A percentile compares a stretch with the other conserved stretches of the same genome.
Conservation (phyloP, 2,888 invertebrate species). For the Thysanoteuthis rhombus region DNA sequence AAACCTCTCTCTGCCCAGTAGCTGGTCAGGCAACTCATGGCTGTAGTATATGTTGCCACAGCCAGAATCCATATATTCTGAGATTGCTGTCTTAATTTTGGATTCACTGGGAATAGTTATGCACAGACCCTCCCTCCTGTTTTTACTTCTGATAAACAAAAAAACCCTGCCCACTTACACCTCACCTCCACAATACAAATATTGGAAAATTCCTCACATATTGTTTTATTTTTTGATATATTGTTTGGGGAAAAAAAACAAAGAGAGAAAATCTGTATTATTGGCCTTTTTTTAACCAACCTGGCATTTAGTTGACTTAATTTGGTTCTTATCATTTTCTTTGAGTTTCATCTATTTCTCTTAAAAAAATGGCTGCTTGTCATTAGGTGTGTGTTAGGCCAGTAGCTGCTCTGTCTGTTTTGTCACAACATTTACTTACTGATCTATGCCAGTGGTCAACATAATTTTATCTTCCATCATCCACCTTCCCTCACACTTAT, state of each 20-base stretch:
- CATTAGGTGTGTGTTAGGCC: background rate
- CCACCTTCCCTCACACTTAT: background rate
- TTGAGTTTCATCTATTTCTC: background rate
- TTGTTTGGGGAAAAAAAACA: background rate
- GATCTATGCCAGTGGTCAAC: background rate
- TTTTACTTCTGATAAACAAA: background rate
- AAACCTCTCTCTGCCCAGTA: background rate
- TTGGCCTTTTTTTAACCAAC: background rate
- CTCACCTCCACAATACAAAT: background rate
- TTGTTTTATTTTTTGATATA: background rate
- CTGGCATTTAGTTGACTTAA: background rate
- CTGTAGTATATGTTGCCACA: background rate
- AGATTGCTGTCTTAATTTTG: background rate
- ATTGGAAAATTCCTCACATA: background rate
- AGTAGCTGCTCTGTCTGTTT: background rate
- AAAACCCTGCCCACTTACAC: background rate
- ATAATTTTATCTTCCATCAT: background rate
- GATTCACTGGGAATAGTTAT: background rate
- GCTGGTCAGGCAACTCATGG: background rate
- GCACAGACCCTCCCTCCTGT: background rate
- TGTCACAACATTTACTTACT: background rate
- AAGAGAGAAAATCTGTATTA: background rate
- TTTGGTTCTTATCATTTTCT: background rate
- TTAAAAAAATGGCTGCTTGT: background rate
- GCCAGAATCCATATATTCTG: background rate